Evolutionary conservation across 2,797 vertebrate genomes (phyloP).

Genomic region (Sebastes reedi): DNA sequence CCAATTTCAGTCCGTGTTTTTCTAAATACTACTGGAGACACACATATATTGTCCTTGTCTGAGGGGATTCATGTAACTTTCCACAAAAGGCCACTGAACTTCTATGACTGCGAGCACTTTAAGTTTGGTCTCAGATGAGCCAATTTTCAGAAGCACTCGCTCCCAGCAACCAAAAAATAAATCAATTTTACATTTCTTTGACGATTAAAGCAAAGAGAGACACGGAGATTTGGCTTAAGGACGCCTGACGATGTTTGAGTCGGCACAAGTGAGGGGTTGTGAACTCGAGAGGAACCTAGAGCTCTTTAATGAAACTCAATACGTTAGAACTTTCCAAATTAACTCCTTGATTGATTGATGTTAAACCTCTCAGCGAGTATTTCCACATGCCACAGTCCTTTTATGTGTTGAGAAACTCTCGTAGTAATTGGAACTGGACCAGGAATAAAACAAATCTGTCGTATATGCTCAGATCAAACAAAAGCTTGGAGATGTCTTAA

Average conservation of each 20-base stretch:
- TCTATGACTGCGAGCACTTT: not conserved
- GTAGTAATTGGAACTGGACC: constrained; percentile 17
- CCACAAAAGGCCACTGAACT: not conserved
- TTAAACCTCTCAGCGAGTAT: not conserved
- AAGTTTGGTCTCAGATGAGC: constrained; percentile 13
- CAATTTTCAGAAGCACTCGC: not conserved
- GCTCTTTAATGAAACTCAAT: not conserved
- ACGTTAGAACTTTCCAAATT: not conserved
- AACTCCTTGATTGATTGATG: not conserved
- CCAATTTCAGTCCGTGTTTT: not conserved
- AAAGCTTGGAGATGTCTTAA: constrained; percentile 18
- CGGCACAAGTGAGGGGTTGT: not conserved
- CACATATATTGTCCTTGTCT: not conserved
- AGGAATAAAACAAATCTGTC: not conserved
- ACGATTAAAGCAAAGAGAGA: not conserved
- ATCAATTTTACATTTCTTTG: constrained; percentile 10
- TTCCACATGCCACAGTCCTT: not conserved
- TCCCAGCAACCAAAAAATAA: not conserved
- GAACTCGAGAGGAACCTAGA: not conserved
- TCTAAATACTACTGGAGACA: not conserved
- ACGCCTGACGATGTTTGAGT: not conserved
- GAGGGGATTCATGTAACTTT: not conserved
- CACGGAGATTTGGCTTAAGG: not conserved
- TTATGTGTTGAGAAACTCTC: not conserved
- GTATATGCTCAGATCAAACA: constrained; percentile 23